Conservation (phyloP, 2,888 invertebrate species). For the Pristionchus exspectatus region DNA sequence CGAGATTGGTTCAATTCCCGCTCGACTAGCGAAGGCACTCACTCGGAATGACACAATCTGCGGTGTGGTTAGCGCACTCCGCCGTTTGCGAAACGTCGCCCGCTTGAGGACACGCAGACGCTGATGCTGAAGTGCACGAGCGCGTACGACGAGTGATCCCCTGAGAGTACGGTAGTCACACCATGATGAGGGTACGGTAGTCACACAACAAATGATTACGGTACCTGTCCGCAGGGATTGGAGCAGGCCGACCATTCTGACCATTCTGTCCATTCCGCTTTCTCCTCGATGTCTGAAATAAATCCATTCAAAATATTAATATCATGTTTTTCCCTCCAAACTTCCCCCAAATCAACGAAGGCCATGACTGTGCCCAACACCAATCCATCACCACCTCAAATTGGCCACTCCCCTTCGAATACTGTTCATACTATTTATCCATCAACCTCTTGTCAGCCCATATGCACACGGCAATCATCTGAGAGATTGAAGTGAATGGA, state of each 20-base stretch:
- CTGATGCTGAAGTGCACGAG: neutral
- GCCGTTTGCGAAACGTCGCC: slow-evolving; percentile 36
- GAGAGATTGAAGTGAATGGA: neutral
- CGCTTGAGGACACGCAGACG: slow-evolving; percentile 2
- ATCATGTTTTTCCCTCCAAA: no score
- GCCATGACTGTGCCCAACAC: neutral
- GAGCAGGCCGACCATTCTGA: slow-evolving; percentile 36
- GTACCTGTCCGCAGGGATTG: slow-evolving; percentile 7
- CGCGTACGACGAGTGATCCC: slow-evolving; percentile 41
- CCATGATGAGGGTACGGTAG: slow-evolving; percentile 26
- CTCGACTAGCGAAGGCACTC: slow-evolving; percentile 24
- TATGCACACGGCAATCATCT: slow-evolving; percentile 28
- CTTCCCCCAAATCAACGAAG: neutral
- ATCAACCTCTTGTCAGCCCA: slow-evolving; percentile 34
- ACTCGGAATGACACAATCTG: slow-evolving; percentile 46
- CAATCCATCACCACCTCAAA: slow-evolving; percentile 5
- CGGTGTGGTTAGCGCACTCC: slow-evolving; percentile 12
- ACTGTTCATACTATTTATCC: slow-evolving; percentile 20
- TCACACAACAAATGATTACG: neutral
- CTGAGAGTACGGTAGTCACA: slow-evolving; percentile 32
- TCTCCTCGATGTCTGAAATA: slow-evolving; percentile 26
- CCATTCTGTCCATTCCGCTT: slow-evolving; percentile 12
- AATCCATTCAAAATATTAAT: neutral
- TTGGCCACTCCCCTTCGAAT: slow-evolving; percentile 15
- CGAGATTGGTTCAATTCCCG: slow-evolving; percentile 49